Base-by-base conservation (phyloP, 1,140 invertebrate species). In the Apis florea region DNA sequence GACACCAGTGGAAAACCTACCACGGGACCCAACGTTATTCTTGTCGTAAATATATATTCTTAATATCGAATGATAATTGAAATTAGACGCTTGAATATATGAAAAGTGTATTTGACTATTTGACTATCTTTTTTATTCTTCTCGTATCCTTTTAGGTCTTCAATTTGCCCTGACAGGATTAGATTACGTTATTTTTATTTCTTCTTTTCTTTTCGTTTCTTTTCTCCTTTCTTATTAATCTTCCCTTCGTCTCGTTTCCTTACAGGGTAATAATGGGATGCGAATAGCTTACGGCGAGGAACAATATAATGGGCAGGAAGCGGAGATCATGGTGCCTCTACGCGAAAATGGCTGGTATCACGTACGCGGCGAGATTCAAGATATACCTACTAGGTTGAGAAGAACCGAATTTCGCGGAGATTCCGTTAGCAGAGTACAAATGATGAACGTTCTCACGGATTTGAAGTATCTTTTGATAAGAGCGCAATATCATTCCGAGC, bases 401-500 rank as follows among this genome's bases (percentile, higher is more conserved):
- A 93, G 93, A 89, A 95, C 91, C 26, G 95, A 96, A 82, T 96
- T 95, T 92, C 94, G 94, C 78, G 95, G 95, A 47, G 95, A 94
- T 64, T 87, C 94, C 12, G 97, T 97, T 8, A 95, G 95, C 2
- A 94, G 97, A 81, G 91, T 94, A 11, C 96, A 99, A 89, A 96
- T 99, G 89, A 96, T 99, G 91, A 95, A 96, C 47, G 95, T 98
- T 1, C 92, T 99, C n/a, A 94, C 96, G 10, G 95, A 98, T 85
- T 89, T 99, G 0, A 96, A 96, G 81, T 94, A 96, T 51, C 89
- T 99, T 21, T 94, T 99, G 87, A 95, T 99, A 47, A 95, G 98
- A 74, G 98, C 98, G 0, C 97, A 98, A 75, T 99, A 97, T 92
- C 98, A 99, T 91, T 97, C 97, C 0, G 98, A 98, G 91, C 98